A percentile compares a stretch with the other conserved stretches of the same genome.
These are phyloP conservation scores for Hemibagrus wyckioides DNA, from an alignment of 2,113 vertebrate species.

Conservation along the genomic window DNA sequence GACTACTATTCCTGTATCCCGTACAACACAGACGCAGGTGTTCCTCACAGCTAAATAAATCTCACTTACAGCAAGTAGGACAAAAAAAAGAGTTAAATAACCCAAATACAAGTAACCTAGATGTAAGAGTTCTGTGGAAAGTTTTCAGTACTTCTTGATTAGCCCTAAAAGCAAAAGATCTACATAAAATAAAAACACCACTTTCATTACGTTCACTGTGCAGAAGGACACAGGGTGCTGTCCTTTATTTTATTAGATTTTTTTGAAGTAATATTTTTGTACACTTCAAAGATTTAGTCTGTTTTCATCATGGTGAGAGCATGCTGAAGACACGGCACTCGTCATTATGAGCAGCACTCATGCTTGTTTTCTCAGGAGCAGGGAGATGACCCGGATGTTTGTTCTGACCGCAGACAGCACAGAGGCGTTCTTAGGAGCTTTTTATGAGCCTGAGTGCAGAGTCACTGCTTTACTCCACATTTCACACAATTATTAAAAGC, in stretches of 20 bases:
- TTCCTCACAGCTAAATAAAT: slow-evolving; percentile 19
- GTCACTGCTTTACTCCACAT: neutral
- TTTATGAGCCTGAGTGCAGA: neutral
- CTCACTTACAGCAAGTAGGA: neutral
- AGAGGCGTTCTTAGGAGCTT: neutral
- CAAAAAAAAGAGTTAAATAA: slow-evolving; percentile 22
- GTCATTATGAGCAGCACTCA: slow-evolving; percentile 37
- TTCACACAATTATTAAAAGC: slow-evolving; percentile 25
- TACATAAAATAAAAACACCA: neutral
- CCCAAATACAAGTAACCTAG: slow-evolving; percentile 4
- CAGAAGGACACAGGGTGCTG: slow-evolving; percentile 28
- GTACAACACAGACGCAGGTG: neutral
- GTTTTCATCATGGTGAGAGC: slow-evolving; percentile 48
- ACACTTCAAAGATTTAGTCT: slow-evolving; percentile 28
- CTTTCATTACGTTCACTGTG: neutral
- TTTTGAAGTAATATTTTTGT: slow-evolving; percentile 33
- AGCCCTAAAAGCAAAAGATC: neutral
- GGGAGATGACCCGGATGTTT: neutral
- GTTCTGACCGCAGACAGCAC: slow-evolving; percentile 38
- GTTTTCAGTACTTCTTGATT: neutral
- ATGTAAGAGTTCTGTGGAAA: slow-evolving; percentile 1
- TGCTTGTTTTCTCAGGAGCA: slow-evolving; percentile 28
- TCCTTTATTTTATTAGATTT: neutral
- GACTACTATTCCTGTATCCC: slow-evolving; percentile 14
- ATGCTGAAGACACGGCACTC: neutral